These are phyloP conservation scores for Drymodes brunneopygia DNA, from an alignment of 2,113 vertebrate genomes.

Conservation along the genomic window DNA sequence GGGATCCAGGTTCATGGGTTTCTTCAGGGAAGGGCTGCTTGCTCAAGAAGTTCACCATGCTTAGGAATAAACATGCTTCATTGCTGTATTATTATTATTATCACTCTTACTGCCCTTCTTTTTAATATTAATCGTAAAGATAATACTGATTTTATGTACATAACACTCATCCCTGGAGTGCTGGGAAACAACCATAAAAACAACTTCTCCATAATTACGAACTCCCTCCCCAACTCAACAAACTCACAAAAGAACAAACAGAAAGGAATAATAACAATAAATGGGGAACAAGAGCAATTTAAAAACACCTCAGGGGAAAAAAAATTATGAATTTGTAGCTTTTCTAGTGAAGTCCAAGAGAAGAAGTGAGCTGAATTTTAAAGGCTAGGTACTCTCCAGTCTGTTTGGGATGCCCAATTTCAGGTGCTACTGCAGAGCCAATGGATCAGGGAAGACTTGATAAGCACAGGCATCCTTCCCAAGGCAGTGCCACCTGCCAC, in stretches of 20 bases:
- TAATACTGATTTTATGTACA: background rate
- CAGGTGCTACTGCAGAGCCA: background rate
- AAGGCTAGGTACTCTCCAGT: background rate
- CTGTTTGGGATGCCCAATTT: background rate
- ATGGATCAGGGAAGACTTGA: background rate
- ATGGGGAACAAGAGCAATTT: background rate
- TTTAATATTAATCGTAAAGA: background rate
- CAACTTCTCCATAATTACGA: background rate
- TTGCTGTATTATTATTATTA: background rate
- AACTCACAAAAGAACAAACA: slow-evolving; percentile 8
- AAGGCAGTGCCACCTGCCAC: background rate
- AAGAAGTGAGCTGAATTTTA: background rate
- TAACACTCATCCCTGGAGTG: background rate
- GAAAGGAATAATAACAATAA: slow-evolving; percentile 22
- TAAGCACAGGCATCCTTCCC: background rate
- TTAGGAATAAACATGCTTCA: background rate
- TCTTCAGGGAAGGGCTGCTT: background rate
- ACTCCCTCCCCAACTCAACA: background rate
- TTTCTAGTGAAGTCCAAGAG: background rate
- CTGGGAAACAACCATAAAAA: background rate
- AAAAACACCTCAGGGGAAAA: background rate
- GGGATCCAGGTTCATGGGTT: background rate
- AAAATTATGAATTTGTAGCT: background rate
- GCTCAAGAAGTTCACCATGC: background rate
- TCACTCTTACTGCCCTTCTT: background rate